phyloP scores from a whole-genome alignment of 2,888 invertebrate genomes.

The Lasioglossum lativentre region DNA sequence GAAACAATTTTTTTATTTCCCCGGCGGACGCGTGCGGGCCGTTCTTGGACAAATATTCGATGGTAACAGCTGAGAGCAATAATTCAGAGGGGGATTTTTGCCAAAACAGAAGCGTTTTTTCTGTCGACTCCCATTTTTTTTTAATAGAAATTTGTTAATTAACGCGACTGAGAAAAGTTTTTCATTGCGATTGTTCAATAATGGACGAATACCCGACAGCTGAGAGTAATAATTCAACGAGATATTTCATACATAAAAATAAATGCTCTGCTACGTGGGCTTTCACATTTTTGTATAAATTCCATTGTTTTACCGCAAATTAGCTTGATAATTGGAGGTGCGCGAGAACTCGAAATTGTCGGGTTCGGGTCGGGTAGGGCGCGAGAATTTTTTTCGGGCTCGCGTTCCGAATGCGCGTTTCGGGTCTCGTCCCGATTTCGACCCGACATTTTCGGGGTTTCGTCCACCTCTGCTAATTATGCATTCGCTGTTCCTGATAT shows the following conservation, averaged over 20 bases:
- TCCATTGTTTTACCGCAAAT: background rate
- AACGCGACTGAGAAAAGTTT: background rate
- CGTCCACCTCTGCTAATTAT: background rate
- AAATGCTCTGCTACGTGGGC: background rate
- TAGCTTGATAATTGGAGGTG: too few relatives aligned
- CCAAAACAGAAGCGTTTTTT: background rate
- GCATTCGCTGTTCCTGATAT: background rate
- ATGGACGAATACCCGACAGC: background rate
- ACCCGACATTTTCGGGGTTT: too few relatives aligned
- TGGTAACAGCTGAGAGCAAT: background rate
- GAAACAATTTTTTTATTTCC: slow-evolving; percentile 8
- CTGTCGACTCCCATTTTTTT: background rate
- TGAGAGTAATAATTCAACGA: background rate
- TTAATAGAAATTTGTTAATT: background rate
- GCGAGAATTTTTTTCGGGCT: too few relatives aligned
- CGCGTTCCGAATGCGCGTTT: too few relatives aligned
- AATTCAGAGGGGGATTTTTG: background rate
- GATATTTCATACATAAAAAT: background rate
- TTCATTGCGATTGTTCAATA: background rate
- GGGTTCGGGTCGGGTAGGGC: too few relatives aligned
- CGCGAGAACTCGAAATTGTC: too few relatives aligned
- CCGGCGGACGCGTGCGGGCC: background rate
- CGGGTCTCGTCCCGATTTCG: too few relatives aligned
- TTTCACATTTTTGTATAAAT: background rate
- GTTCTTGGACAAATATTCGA: background rate